These are phyloP conservation scores for Limnodromus scolopaceus DNA, from an alignment of 2,797 vertebrate species.

Conservation along the genomic window DNA sequence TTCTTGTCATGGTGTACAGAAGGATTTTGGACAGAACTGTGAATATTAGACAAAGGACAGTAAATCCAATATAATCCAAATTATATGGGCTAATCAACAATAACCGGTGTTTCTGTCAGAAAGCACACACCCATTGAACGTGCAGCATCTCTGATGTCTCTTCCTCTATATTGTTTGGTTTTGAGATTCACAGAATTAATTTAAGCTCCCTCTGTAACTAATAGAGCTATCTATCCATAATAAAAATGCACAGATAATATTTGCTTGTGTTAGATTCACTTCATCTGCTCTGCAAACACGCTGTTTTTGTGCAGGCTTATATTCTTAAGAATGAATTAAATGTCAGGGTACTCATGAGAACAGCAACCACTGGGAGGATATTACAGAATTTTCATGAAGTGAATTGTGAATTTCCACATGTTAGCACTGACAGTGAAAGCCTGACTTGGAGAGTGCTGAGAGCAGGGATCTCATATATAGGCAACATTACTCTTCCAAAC, in stretches of 20 bases:
- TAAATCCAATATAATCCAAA: constrained; percentile 12
- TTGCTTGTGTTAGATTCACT: neutral
- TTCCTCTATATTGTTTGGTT: neutral
- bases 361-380: neutral
- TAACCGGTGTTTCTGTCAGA: neutral
- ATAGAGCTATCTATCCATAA: neutral
- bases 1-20: neutral
- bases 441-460: neutral
- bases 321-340: constrained; percentile 4
- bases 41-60: neutral
- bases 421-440: neutral
- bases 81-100: neutral
- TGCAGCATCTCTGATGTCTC: neutral
- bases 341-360: neutral
- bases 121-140: neutral
- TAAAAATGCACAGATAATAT: neutral
- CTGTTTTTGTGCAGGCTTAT: neutral
- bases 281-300: neutral
- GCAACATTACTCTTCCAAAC: neutral
- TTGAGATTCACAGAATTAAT: constrained; percentile 27
- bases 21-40: neutral
- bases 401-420: neutral
- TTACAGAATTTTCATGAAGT: neutral
- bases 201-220: neutral
- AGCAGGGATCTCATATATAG: neutral